Percentiles rank a stretch among this genome's conserved stretches.
Conservation (phyloP, 2,113 vertebrate genomes). For the Entosphenus tridentatus region DNA sequence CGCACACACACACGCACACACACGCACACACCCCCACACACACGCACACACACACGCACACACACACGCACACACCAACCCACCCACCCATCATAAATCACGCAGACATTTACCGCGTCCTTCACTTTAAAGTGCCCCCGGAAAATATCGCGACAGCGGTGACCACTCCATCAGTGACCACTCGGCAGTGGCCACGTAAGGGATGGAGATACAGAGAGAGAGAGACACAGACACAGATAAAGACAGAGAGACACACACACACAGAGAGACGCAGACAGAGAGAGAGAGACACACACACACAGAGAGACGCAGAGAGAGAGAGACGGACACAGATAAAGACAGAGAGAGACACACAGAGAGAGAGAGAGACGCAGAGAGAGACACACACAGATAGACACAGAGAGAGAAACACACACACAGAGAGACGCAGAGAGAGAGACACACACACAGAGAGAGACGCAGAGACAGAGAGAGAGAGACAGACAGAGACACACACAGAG, state of each 20-base stretch:
- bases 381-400: neutral
- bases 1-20: neutral
- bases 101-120: too few relatives aligned
- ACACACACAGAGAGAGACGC: neutral
- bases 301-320: neutral
- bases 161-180: too few relatives aligned
- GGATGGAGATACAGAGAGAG: neutral
- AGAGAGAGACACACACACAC: constrained; percentile 3
- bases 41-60: neutral
- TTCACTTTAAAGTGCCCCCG: too few relatives aligned
- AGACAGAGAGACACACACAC: neutral
- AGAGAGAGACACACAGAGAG: too few relatives aligned
- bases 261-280: neutral
- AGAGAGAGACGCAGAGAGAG: neutral
- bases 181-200: neutral
- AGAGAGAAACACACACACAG: neutral
- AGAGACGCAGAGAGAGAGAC: neutral
- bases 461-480: constrained; percentile 1
- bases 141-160: too few relatives aligned
- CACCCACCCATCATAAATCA: too few relatives aligned
- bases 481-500: constrained; percentile 1
- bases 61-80: neutral
- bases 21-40: neutral
- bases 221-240: neutral
- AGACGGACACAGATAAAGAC: neutral